Percentiles rank a stretch among this genome's conserved stretches.
Evolutionary conservation across 1,140 invertebrate species (phyloP).

Genomic region (Scaptomyza montana): DNA sequence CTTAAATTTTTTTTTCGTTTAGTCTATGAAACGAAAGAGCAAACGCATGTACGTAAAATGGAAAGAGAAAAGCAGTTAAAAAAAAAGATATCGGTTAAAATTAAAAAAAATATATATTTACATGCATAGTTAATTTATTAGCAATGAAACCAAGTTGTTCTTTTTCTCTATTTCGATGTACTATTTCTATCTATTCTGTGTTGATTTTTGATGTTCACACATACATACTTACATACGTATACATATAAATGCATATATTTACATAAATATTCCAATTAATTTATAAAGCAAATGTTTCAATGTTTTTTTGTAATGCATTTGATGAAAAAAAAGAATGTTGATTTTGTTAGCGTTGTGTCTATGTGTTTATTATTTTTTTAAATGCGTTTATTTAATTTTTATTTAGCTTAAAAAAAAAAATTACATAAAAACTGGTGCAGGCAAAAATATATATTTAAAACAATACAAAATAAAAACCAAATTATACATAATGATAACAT

Average conservation of each 20-base stretch:
- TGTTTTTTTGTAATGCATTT: slow-evolving; percentile 47
- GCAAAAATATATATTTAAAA: slow-evolving; percentile 51
- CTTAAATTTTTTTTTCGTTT: neutral
- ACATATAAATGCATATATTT: neutral
- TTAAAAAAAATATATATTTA: slow-evolving; percentile 18
- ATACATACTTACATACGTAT: neutral
- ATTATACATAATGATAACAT: slow-evolving; percentile 8
- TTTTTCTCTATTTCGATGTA: slow-evolving; percentile 14
- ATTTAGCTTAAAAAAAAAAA: slow-evolving; percentile 49
- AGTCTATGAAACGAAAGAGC: slow-evolving; percentile 10
- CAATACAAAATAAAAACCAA: slow-evolving; percentile 13
- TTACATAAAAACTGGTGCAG: slow-evolving; percentile 65
- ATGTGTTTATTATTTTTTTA: slow-evolving; percentile 41
- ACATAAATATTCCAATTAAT: slow-evolving; percentile 46
- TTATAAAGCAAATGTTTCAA: slow-evolving; percentile 41
- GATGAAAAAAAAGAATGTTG: slow-evolving; percentile 24
- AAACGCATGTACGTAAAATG: slow-evolving; percentile 29
- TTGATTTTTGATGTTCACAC: slow-evolving; percentile 13
- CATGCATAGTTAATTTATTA: slow-evolving; percentile 25
- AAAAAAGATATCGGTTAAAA: slow-evolving; percentile 16
- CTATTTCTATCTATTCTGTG: slow-evolving; percentile 6
- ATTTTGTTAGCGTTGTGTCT: slow-evolving; percentile 40
- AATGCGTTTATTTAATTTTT: slow-evolving; percentile 34
- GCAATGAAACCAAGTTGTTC: neutral
- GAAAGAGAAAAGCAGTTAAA: slow-evolving; percentile 6